These are phyloP conservation scores for Pongo abelii DNA, from an alignment of 2,113 vertebrate species.

Conservation along the genomic window DNA sequence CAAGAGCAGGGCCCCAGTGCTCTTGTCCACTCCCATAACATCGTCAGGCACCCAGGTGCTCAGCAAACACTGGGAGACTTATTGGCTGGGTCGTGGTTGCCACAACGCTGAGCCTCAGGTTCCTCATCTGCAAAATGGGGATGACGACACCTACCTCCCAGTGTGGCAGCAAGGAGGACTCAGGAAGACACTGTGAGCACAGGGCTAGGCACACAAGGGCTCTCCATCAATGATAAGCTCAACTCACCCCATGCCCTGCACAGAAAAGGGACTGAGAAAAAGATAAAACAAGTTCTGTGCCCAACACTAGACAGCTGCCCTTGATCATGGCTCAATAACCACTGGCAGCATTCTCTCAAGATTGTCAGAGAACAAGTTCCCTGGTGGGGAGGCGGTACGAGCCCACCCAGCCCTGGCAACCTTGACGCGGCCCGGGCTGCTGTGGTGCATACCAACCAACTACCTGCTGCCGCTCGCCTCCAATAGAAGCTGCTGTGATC, in stretches of 20 bases:
- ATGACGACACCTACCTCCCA: accelerated
- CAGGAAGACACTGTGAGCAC: neutral
- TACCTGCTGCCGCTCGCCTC: accelerated
- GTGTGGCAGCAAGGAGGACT: neutral
- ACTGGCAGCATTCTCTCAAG: neutral
- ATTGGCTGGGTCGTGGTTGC: neutral
- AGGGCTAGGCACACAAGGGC: neutral
- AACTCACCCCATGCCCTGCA: too few species aligned
- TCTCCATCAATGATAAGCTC: neutral
- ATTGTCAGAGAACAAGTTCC: neutral
- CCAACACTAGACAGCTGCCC: neutral
- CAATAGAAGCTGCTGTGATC: neutral
- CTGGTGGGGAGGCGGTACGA: neutral
- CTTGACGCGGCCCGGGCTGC: neutral
- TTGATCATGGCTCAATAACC: neutral
- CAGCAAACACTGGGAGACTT: accelerated
- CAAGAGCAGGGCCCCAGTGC: neutral
- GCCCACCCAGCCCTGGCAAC: neutral
- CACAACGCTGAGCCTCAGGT: accelerated
- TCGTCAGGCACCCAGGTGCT: neutral
- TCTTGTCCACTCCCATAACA: neutral
- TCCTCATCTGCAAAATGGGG: neutral
- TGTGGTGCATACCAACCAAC: neutral
- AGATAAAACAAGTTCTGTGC: neutral
- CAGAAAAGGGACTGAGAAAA: neutral